These are phyloP conservation scores for Sipunculus nudus DNA, from an alignment of 2,888 invertebrate genomes.

Conservation along the genomic window DNA sequence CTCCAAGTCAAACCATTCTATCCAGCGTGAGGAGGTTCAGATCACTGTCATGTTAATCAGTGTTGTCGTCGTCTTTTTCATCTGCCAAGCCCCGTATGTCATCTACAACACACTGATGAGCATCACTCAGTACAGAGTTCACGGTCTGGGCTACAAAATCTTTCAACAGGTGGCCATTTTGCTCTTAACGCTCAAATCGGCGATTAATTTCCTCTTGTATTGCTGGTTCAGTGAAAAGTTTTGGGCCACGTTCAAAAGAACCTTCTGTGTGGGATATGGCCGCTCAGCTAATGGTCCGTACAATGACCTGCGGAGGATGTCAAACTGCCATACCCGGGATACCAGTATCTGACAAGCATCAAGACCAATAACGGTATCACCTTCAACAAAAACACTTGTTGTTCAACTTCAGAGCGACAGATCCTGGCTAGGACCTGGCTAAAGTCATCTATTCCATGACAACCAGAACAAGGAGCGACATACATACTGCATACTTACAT, in stretches of 20 bases:
- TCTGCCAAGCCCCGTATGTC: constrained; percentile 60
- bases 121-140: constrained; percentile 14
- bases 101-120: constrained; percentile 41
- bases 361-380: too few relatives aligned
- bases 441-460: too few relatives aligned
- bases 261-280: constrained; percentile 64
- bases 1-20: constrained; percentile 32
- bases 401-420: too few relatives aligned
- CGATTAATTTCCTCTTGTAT: constrained; percentile 62
- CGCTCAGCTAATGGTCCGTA: too few relatives aligned
- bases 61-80: constrained; percentile 60
- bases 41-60: constrained; percentile 62
- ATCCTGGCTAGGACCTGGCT: too few relatives aligned
- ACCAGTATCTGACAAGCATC: too few relatives aligned
- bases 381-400: too few relatives aligned
- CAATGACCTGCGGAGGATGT: too few relatives aligned
- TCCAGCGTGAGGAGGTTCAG: constrained; percentile 57
- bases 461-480: too few relatives aligned
- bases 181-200: constrained; percentile 56
- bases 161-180: constrained; percentile 38
- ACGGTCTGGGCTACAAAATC: constrained; percentile 11
- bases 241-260: constrained; percentile 60
- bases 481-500: too few relatives aligned
- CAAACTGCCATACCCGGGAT: too few relatives aligned
- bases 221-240: constrained; percentile 66